These are phyloP conservation scores for Nettapus auritus DNA, from an alignment of 2,113 vertebrate species.

Conservation along the genomic window DNA sequence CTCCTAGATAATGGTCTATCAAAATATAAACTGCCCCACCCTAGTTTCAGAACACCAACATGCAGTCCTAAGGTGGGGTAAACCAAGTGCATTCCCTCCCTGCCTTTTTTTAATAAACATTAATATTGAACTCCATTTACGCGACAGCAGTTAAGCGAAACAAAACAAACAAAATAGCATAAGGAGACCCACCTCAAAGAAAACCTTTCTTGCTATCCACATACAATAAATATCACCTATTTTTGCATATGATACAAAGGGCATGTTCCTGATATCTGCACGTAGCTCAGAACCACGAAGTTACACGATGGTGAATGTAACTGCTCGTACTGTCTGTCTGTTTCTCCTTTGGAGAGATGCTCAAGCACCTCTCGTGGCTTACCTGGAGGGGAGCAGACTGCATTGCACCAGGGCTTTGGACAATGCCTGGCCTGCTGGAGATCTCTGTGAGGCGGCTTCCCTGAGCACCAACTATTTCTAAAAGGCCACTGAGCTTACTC, in stretches of 20 bases:
- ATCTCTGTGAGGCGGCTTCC: neutral
- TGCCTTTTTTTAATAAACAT: neutral
- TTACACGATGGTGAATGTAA: fast-evolving
- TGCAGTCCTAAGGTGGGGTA: neutral
- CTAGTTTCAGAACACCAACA: slow-evolving; percentile 45
- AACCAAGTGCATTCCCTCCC: neutral
- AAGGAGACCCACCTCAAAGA: neutral
- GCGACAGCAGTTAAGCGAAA: neutral
- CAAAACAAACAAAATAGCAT: neutral
- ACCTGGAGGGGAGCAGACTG: neutral
- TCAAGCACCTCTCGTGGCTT: neutral
- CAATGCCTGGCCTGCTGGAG: neutral
- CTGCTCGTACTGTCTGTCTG: neutral
- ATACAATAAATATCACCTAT: neutral
- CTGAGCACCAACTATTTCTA: neutral
- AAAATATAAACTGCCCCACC: slow-evolving; percentile 49
- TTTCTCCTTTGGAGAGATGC: neutral
- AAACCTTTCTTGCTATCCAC: neutral
- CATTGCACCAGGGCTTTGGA: neutral
- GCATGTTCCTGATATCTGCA: fast-evolving
- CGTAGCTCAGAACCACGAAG: neutral
- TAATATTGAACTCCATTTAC: neutral
- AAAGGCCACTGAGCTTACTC: neutral
- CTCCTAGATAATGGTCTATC: slow-evolving; percentile 24
- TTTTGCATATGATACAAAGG: neutral